Evolutionary conservation across 2,797 vertebrate genomes (phyloP), one percentile per base, ranked within the genome.

Genomic region (Prunella strophiata): DNA sequence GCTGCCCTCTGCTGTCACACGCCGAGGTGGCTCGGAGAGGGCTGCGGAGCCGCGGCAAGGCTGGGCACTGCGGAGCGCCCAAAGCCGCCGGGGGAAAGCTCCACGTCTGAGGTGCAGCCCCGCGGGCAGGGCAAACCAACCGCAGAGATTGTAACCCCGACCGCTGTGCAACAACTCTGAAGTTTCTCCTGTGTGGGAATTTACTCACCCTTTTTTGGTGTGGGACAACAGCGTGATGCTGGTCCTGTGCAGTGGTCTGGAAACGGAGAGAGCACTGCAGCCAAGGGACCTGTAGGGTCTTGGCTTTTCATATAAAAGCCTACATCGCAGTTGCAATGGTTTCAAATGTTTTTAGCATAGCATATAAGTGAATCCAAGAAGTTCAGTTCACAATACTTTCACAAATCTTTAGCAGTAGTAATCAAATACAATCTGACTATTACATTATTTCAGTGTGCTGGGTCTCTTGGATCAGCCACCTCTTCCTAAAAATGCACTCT

Each of bases 1-100:
- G 96, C 97, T 98, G 98, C 98, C 98, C 97, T 93, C 98, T 98
- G 93, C 97, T 97, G 98, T 91, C 76, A 43, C 80, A 50, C 23
- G 21, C 30, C 21, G 2, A 4, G 62, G 72, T 1, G 20, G 57
- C 48, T 65, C 8, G 2, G 73, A 19, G 51, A 23, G 26, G 13
- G 34, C 36, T 26, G 32, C 4, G 6, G 51, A 34, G 70, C 23
- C 34, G 0, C 55, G 16, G 43, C 55, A 6, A 22, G 21, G 43
- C n/a, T 29, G 59, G 19, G 8, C 20, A 2, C 10, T 3, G 25
- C 0, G 0, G 40, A 25, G 32, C 18, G 1, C 7, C 59, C 4
- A 30, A 58, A 18, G 3, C 27, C 34, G 38, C 27, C 8, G 0
- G 13, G 5, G 8, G 2, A 9, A 38, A 36, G 11, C 16, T 13